Percentiles rank a stretch among this genome's conserved stretches.
phyloP scores from a whole-genome alignment of 2,888 invertebrate species.

The Himalopsyche kuldschensis region DNA sequence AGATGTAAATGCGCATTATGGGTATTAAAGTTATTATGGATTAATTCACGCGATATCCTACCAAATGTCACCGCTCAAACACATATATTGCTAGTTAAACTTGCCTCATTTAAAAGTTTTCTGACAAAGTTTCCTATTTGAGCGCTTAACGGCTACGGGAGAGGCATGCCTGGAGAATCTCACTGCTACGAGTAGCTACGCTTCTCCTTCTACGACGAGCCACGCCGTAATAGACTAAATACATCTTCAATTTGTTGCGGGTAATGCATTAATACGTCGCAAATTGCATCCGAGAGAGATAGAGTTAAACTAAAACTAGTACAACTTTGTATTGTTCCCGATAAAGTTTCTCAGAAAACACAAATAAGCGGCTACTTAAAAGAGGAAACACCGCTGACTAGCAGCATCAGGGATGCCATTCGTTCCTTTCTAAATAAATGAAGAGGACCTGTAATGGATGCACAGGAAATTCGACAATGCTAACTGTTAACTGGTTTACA shows the following conservation, averaged over 20 bases:
- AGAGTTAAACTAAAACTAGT: neutral
- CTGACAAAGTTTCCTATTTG: neutral
- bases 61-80: constrained; percentile 1
- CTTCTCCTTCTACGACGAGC: neutral
- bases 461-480: neutral
- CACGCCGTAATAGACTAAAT: neutral
- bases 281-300: neutral
- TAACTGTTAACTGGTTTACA: neutral
- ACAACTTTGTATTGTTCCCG: constrained; percentile 8
- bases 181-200: neutral
- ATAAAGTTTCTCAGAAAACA: constrained; percentile 21
- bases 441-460: neutral
- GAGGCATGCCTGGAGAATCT: neutral
- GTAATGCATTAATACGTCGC: neutral
- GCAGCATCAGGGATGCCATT: neutral
- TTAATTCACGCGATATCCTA: neutral
- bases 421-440: neutral
- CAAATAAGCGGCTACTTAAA: constrained; percentile 27
- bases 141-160: neutral
- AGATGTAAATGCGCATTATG: neutral
- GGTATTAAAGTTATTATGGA: neutral
- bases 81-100: neutral
- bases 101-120: neutral
- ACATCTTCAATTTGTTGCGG: neutral
- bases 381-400: neutral